These are phyloP conservation scores for Echiichthys vipera DNA, from an alignment of 2,797 vertebrate species.

Conservation along the genomic window DNA sequence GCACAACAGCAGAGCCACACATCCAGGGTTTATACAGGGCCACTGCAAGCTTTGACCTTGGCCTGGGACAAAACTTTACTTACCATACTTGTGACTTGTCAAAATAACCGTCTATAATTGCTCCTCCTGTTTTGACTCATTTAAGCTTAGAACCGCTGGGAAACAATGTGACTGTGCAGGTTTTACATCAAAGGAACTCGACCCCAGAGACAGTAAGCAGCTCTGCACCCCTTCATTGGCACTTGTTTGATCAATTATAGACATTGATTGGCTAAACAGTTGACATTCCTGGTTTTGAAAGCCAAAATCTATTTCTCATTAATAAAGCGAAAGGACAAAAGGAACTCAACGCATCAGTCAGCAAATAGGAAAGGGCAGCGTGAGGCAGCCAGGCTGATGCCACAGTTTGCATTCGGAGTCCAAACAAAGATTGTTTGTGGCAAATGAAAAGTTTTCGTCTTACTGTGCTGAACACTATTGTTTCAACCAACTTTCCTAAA, in stretches of 20 bases:
- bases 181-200: constrained; percentile 20
- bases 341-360: constrained; percentile 27
- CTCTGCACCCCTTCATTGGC: constrained; percentile 13
- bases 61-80: not conserved
- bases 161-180: constrained; percentile 22
- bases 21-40: not conserved
- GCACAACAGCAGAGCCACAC: not conserved
- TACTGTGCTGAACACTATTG: not conserved
- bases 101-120: constrained; percentile 24
- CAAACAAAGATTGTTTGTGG: not conserved
- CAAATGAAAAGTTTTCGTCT: not conserved
- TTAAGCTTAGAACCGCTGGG: not conserved
- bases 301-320: constrained; percentile 75
- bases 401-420: constrained; percentile 1
- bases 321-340: constrained; percentile 46
- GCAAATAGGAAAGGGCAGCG: constrained; percentile 26
- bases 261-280: constrained; percentile 62
- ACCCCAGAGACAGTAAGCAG: constrained; percentile 8
- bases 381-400: not conserved
- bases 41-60: not conserved
- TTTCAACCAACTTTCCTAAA: constrained; percentile 2
- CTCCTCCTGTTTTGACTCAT: not conserved
- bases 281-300: constrained; percentile 40
- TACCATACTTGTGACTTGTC: constrained; percentile 3
- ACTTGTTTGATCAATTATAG: constrained; percentile 62